These are phyloP conservation scores for Drosophila bocqueti DNA, from an alignment of 1,140 invertebrate genomes.

Conservation along the genomic window DNA sequence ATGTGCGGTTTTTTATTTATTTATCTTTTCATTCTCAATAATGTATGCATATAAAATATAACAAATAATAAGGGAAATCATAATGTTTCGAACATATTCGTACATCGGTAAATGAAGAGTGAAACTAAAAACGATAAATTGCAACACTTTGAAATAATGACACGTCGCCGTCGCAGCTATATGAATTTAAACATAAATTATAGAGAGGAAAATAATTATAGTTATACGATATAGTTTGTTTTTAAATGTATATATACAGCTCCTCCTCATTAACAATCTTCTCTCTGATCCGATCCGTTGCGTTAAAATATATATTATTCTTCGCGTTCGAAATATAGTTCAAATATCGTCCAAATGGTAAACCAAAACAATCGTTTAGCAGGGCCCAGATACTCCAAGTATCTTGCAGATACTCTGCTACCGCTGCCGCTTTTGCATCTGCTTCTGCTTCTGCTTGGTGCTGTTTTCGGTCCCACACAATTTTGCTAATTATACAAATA, in stretches of 20 bases:
- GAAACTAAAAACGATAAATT: slow-evolving; percentile 68
- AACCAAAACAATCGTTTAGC: slow-evolving; percentile 42
- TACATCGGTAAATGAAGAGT: slow-evolving; percentile 62
- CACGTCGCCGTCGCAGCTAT: slow-evolving; percentile 54
- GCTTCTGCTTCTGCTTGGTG: slow-evolving; percentile 35
- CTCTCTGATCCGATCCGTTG: slow-evolving; percentile 54
- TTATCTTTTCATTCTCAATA: slow-evolving; percentile 69
- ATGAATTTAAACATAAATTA: slow-evolving; percentile 69
- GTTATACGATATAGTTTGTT: slow-evolving; percentile 77
- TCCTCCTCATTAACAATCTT: slow-evolving; percentile 70
- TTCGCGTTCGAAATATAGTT: slow-evolving; percentile 12
- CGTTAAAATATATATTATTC: slow-evolving; percentile 41
- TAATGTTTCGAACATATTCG: slow-evolving; percentile 54
- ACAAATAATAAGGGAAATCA: slow-evolving; percentile 74
- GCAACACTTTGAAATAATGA: slow-evolving; percentile 67
- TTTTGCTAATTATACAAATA: slow-evolving; percentile 80
- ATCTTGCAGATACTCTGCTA: slow-evolving; percentile 32
- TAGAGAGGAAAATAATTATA: slow-evolving; percentile 77
- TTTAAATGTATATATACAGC: slow-evolving; percentile 79
- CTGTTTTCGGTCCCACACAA: slow-evolving; percentile 76
- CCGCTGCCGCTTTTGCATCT: slow-evolving; percentile 8
- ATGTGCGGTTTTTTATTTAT: slow-evolving; percentile 57
- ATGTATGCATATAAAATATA: slow-evolving; percentile 73
- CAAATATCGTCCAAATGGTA: slow-evolving; percentile 30
- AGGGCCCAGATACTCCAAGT: slow-evolving; percentile 18